A percentile compares a stretch with the other conserved stretches of the same genome.
phyloP scores from a whole-genome alignment of 2,888 invertebrate species.

The Ypsolopha sequella region DNA sequence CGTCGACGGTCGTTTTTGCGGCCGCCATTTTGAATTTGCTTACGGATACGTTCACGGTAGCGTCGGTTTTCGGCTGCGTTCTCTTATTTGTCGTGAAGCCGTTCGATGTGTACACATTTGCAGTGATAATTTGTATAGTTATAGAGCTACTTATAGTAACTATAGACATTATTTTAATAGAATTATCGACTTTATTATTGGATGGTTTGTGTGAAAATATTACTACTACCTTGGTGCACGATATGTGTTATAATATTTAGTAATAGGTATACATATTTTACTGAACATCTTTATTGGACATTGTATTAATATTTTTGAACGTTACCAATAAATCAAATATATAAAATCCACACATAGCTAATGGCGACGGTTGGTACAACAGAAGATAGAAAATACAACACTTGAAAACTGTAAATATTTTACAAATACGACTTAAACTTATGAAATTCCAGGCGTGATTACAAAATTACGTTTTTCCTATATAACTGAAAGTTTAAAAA shows the following conservation, averaged over 20 bases:
- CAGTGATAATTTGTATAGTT: slow-evolving; percentile 53
- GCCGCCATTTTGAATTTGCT: slow-evolving; percentile 31
- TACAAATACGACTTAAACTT: no score
- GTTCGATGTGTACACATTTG: slow-evolving; percentile 50
- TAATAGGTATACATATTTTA: background rate
- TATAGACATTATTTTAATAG: slow-evolving; percentile 38
- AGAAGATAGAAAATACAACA: no score
- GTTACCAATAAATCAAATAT: no score
- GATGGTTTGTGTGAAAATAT: slow-evolving; percentile 1
- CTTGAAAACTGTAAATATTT: no score
- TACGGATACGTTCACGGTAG: slow-evolving; percentile 22
- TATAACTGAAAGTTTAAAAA: no score
- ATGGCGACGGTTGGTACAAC: no score
- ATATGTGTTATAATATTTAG: no score
- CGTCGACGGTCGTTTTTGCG: background rate
- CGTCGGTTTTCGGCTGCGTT: slow-evolving; percentile 32
- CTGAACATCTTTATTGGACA: background rate
- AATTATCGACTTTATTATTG: slow-evolving; percentile 29
- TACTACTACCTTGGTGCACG: background rate
- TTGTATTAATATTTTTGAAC: background rate
- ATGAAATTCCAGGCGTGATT: no score
- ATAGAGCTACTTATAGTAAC: slow-evolving; percentile 45
- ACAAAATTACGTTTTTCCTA: no score
- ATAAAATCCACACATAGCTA: no score
- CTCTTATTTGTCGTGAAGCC: slow-evolving; percentile 42